A percentile compares a stretch with the other conserved stretches of the same genome.
Evolutionary conservation across 2,888 invertebrate genomes (phyloP).

Genomic region (Chirona hameri): DNA sequence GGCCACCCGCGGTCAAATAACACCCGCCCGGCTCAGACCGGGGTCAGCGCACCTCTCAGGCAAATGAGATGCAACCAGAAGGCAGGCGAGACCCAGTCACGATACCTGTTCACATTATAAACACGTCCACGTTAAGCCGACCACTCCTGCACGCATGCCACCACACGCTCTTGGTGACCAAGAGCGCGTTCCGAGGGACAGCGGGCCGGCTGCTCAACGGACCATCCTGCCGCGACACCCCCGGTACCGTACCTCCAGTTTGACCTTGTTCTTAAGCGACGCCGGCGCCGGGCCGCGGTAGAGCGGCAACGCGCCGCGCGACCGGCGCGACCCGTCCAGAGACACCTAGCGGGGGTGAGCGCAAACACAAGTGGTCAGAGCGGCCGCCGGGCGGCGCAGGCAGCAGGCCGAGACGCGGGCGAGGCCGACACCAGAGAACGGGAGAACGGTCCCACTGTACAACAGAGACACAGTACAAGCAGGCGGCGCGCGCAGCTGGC

Average conservation of each 20-base stretch:
- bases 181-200: too few relatives aligned
- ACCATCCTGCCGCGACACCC: not conserved
- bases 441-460: not conserved
- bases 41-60: too few relatives aligned
- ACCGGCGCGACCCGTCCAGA: not conserved
- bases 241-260: constrained; percentile 12
- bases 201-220: too few relatives aligned
- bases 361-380: constrained; percentile 12
- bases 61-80: too few relatives aligned
- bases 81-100: too few relatives aligned
- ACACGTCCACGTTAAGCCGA: too few relatives aligned
- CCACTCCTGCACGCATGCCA: too few relatives aligned
- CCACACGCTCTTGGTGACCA: too few relatives aligned
- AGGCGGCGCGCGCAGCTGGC: not conserved
- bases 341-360: not conserved
- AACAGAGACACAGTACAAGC: not conserved
- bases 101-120: too few relatives aligned
- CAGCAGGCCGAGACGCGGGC: not conserved
- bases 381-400: not conserved
- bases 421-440: not conserved
- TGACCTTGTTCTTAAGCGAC: constrained; percentile 13
- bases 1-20: too few relatives aligned
- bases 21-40: too few relatives aligned
- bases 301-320: not conserved
- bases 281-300: constrained; percentile 2